A percentile compares a stretch with the other conserved stretches of the same genome.
Evolutionary conservation across 1,140 invertebrate species (phyloP).

Genomic region (Hetaerina americana): DNA sequence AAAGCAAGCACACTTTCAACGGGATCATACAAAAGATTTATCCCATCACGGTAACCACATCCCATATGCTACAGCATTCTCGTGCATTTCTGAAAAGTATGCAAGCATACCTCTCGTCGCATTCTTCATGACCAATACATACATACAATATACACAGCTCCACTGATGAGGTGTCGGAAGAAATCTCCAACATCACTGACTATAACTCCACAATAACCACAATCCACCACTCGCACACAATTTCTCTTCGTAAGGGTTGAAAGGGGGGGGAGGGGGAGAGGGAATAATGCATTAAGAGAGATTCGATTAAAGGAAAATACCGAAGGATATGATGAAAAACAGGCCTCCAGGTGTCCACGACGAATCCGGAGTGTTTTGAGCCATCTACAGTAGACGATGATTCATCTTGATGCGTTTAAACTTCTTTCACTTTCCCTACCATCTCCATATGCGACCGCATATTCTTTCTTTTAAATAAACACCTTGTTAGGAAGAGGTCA

Average conservation of each 20-base stretch:
- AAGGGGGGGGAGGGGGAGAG: no score
- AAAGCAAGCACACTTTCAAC: neutral
- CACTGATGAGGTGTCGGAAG: neutral
- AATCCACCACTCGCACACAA: neutral
- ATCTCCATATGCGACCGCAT: no score
- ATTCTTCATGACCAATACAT: neutral
- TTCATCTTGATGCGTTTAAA: no score
- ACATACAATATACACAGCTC: neutral
- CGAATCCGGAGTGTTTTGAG: no score
- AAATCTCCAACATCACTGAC: neutral
- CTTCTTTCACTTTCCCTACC: no score
- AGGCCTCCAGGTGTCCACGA: no score
- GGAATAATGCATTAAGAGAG: no score
- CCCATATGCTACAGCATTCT: neutral
- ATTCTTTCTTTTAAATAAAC: no score
- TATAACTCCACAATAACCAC: neutral
- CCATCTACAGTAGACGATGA: no score
- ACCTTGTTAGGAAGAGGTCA: no score
- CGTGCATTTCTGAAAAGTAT: neutral
- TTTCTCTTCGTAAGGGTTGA: neutral
- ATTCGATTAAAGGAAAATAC: no score
- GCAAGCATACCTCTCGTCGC: neutral
- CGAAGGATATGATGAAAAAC: no score
- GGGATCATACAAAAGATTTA: neutral
- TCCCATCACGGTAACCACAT: neutral